A percentile compares a stretch with the other conserved stretches of the same genome.
These are phyloP conservation scores for Drosophila ficusphila DNA, from an alignment of 1,140 invertebrate species.

Conservation along the genomic window DNA sequence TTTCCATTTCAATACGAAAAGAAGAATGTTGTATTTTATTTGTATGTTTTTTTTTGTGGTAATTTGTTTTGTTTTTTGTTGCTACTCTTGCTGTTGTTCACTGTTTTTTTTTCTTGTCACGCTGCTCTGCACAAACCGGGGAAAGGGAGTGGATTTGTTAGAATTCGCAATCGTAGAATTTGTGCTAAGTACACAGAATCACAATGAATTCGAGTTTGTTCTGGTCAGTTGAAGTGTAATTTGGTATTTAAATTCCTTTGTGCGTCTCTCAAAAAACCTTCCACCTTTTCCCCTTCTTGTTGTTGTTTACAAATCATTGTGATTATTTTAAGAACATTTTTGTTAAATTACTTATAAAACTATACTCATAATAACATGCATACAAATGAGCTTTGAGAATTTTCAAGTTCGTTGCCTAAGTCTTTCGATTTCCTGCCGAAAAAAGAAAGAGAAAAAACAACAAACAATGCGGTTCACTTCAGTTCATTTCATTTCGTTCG, in stretches of 20 bases:
- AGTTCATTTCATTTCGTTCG: conserved; percentile 62
- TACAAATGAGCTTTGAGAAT: background rate
- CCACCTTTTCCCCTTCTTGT: background rate
- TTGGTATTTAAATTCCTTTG: conserved; percentile 54
- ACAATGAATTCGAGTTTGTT: conserved; percentile 31
- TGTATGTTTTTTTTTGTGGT: conserved; percentile 8
- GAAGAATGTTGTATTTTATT: conserved; percentile 44
- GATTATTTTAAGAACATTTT: background rate
- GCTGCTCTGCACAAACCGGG: conserved; percentile 63
- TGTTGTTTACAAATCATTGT: background rate
- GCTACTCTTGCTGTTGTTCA: conserved; percentile 27
- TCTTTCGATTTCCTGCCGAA: conserved; percentile 55
- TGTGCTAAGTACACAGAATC: conserved; percentile 40
- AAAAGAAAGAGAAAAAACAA: background rate
- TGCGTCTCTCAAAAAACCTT: conserved; percentile 1
- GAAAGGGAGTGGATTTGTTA: conserved; percentile 6
- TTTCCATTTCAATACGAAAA: conserved; percentile 74
- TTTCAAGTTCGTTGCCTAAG: conserved; percentile 71
- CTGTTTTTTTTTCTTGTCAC: conserved; percentile 77
- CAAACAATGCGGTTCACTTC: conserved; percentile 59
- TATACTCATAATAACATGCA: background rate
- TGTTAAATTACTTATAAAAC: background rate
- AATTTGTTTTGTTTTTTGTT: conserved; percentile 10
- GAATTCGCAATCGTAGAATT: conserved; percentile 41
- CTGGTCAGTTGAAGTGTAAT: conserved; percentile 51